These are phyloP conservation scores for Spea bombifrons DNA, from an alignment of 2,113 vertebrate genomes.

Conservation along the genomic window DNA sequence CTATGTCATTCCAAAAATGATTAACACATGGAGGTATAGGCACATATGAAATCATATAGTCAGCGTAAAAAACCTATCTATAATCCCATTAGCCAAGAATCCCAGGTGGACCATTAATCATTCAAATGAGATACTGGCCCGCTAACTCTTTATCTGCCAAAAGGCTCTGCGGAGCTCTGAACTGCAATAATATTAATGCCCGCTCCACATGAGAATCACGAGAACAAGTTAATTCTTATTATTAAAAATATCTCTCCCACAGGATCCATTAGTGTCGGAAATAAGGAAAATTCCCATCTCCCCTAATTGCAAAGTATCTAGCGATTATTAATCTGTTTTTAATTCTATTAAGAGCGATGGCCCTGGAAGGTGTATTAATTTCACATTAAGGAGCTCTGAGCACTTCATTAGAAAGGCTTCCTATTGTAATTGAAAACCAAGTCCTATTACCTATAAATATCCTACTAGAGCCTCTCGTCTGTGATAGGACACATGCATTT, in stretches of 20 bases:
- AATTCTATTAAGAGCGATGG: constrained; percentile 47
- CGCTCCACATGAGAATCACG: background rate
- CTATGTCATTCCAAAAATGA: background rate
- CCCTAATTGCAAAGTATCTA: constrained; percentile 36
- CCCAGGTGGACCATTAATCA: constrained; percentile 37
- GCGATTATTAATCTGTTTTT: constrained; percentile 47
- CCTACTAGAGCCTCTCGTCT: constrained; percentile 1
- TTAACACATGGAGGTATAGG: background rate
- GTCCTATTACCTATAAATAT: constrained; percentile 37
- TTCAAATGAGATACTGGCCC: constrained; percentile 1
- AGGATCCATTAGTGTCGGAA: constrained; percentile 43
- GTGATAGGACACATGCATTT: constrained; percentile 7
- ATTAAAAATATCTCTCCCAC: constrained; percentile 42
- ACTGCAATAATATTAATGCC: background rate
- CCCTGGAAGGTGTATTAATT: constrained; percentile 46
- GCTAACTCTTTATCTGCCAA: constrained; percentile 14
- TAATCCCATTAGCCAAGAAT: constrained; percentile 36
- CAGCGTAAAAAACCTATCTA: constrained; percentile 32
- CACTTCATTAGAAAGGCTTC: constrained; percentile 45
- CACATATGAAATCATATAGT: constrained; percentile 22
- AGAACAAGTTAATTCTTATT: constrained; percentile 26
- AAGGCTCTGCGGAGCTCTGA: background rate
- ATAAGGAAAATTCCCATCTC: constrained; percentile 41
- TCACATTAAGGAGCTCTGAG: constrained; percentile 41
- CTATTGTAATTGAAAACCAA: constrained; percentile 34